Percentiles rank a stretch among this genome's conserved stretches.
These are phyloP conservation scores for Aphaenogaster ashmeadi DNA, from an alignment of 1,140 invertebrate genomes.

Conservation along the genomic window DNA sequence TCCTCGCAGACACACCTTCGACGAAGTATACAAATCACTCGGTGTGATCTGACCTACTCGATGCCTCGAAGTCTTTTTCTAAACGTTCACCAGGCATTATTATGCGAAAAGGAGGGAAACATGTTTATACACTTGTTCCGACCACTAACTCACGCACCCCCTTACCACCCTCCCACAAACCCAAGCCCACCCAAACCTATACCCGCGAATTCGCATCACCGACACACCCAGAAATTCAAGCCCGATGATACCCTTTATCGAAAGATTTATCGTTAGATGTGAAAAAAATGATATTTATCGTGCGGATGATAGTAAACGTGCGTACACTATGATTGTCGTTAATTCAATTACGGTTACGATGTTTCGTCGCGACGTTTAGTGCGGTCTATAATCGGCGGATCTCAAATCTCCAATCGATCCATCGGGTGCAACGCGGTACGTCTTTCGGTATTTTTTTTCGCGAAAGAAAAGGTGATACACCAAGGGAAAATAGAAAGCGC, in stretches of 20 bases:
- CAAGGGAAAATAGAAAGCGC: slow-evolving; percentile 21
- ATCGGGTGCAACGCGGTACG: slow-evolving; percentile 32
- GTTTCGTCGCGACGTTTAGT: slow-evolving; percentile 83
- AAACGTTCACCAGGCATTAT: slow-evolving; percentile 80
- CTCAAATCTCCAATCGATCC: slow-evolving; percentile 65
- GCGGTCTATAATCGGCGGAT: slow-evolving; percentile 65
- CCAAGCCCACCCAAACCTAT: background rate
- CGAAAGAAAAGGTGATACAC: slow-evolving; percentile 23
- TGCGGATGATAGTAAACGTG: slow-evolving; percentile 83
- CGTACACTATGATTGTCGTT: slow-evolving; percentile 85
- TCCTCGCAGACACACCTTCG: slow-evolving; percentile 56
- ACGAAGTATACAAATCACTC: slow-evolving; percentile 71
- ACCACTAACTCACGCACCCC: slow-evolving; percentile 77
- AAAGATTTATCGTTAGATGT: slow-evolving; percentile 87
- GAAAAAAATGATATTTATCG: slow-evolving; percentile 84
- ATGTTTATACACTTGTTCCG: slow-evolving; percentile 73
- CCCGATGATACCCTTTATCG: slow-evolving; percentile 66
- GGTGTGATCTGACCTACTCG: slow-evolving; percentile 78
- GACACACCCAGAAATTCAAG: slow-evolving; percentile 65
- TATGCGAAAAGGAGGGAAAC: slow-evolving; percentile 69
- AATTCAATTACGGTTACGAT: slow-evolving; percentile 83
- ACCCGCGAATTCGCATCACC: slow-evolving; percentile 59
- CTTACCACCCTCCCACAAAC: slow-evolving; percentile 61
- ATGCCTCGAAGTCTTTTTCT: slow-evolving; percentile 79
- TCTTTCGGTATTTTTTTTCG: slow-evolving; percentile 22